Evolutionary conservation across 2,113 vertebrate genomes (phyloP), one percentile per base, ranked within the genome.

Genomic region (Leptobrachium ailaonicum): DNA sequence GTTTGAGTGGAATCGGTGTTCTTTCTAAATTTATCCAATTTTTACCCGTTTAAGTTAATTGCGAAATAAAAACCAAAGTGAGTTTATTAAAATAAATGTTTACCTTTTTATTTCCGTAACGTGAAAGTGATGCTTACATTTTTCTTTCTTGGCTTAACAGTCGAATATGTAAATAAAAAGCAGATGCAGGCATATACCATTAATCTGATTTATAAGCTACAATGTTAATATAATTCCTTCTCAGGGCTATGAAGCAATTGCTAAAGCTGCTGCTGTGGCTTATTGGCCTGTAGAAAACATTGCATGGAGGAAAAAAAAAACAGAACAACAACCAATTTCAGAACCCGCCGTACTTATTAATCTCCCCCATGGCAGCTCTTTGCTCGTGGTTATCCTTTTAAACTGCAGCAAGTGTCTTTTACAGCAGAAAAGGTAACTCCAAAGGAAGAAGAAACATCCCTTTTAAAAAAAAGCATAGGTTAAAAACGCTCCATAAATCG

Each of bases 201-300:
- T 71, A 80, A 67, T 80, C 78, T 80, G 71, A 80, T 80, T 80
- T 80, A 80, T 74, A 80, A 67, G 66, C 41, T 67, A 47, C 64
- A 56, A 63, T 42, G 41, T 67, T 68, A 73, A 80, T 80, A 56
- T 74, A 58, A 80, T 68, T 80, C 63, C n/a, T 67, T 58, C 43
- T 66, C 9, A n/a, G 41, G 43, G 63, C 4, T 56, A 44, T 10
- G 47, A 67, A 62, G 64, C 50, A 73, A 80, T 80, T 67, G 58
- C 78, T 80, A 67, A 58, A 73, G 58, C 45, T 68, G 60, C 20
- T 32, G 42, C 56, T 67, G 71, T 53, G 40, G 60, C 68, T 2
- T 10, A 20, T 50, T 62, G 68, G 76, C 43, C 76, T 13, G 42
- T 3, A 54, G 44, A 71, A 32, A 69, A 43, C 53, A 54, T 41